Base-by-base conservation (phyloP, 2,797 vertebrate species). In the Ceryle rudis region DNA sequence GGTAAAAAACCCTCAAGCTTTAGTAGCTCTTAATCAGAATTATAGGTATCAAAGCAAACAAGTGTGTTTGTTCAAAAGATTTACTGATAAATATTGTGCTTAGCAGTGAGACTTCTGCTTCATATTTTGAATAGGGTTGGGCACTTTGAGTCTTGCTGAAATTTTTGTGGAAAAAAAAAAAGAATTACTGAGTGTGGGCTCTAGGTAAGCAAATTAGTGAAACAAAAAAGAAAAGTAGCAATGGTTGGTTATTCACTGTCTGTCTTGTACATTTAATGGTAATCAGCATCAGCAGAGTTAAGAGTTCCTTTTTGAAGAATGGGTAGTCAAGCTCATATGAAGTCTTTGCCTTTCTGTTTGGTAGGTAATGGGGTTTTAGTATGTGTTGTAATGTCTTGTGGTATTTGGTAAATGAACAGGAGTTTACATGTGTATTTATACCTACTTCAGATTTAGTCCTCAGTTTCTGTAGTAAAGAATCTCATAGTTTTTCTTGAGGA, bases 1-100 rank as follows among this genome's bases (percentile, higher is more conserved):
- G 92, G 98, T 99, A 98, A 98, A 97, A 69, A 83, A 49, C 41
- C 4, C 47, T 5, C 23, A 39, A 25, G 9, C 13, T 31, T 21
- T 9, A 64, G n/a, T 67, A 37, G 67, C 49, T 60, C 74, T 10
- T 31, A 41, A 21, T 75, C 41, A 71, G 46, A 81, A 29, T 60
- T 69, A 25, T 69, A 25, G 10, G 2, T 73, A 44, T 86, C 28
- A 54, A 60, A 78, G 4, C 10, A 37, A 42, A 47, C 35, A 81
- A 18, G 10, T 37, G 23, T 25, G 46, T 54, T 17, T 65, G 0
- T 61, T 55, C 31, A 5, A 49, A 69, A 64, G 28, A 17, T 8
- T 47, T 51, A 9, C 19, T 52, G 26, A 37, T 54, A 69, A 39
- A 31, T 15, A 3, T 25, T 44, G 35, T 51, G 49, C n/a, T 75